Conservation (phyloP, 2,888 invertebrate species). For the Cephonodes hylas region DNA sequence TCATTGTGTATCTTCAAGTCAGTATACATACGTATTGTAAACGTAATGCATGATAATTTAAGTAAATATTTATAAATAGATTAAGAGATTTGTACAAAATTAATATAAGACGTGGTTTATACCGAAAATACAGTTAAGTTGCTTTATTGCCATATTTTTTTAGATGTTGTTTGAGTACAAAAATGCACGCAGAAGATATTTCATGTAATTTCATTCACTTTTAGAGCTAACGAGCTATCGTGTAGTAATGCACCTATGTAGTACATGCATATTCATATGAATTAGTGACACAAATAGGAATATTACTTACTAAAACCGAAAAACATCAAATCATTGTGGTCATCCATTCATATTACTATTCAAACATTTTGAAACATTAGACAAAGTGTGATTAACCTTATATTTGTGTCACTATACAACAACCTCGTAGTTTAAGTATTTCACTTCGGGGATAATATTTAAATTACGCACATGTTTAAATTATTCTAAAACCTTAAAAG, state of each 20-base stretch:
- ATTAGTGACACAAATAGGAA: neutral
- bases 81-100: conserved; percentile 40
- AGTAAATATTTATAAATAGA: conserved; percentile 46
- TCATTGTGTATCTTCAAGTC: conserved; percentile 6
- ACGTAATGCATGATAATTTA: conserved; percentile 21
- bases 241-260: neutral
- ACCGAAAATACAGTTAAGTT: conserved; percentile 21
- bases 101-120: neutral
- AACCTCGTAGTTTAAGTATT: no score
- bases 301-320: neutral
- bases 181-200: conserved; percentile 9
- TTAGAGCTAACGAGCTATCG: neutral
- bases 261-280: neutral
- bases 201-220: neutral
- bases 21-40: conserved; percentile 4
- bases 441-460: no score
- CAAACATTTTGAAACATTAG: no score
- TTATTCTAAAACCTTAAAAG: no score
- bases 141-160: conserved; percentile 64
- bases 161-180: conserved; percentile 16
- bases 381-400: no score
- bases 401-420: neutral
- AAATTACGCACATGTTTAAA: no score
- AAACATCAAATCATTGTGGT: no score
- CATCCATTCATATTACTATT: no score